Evolutionary conservation across 92 coral and sea anemone species (phyloP), one percentile per base, ranked within the genome.

Genomic region (Hydrozoanthus gracilis): DNA sequence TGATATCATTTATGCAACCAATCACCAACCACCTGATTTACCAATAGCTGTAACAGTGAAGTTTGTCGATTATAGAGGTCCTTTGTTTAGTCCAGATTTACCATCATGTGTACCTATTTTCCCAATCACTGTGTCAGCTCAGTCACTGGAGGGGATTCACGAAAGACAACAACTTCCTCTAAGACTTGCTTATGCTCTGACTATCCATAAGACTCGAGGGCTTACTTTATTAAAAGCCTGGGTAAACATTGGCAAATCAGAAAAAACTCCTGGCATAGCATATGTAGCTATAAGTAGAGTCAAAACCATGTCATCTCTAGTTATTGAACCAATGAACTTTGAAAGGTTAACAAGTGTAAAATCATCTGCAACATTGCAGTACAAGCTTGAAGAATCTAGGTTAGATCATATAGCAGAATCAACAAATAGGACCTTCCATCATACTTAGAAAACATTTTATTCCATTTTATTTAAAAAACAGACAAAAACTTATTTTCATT

Each of bases 1-100:
- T 64, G 70, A n/a, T 64, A 64, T 64, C 70, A 64, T 64, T 64
- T 64, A 64, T 64, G 70, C 70, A 64, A 64, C 70, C 70, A 64
- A 64, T n/a, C n/a, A n/a, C n/a, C n/a, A n/a, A n/a, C 70, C 70
- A 64, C 70, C 70, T 0, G 35, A 65, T 65, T 14, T 14, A 6
- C 70, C 27, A 0, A 0, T 65, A 65, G 70, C 35, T 65, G 70
- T 65, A 5, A n/a, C n/a, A 65, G 70, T 65, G 35, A 65, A 65
- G 16, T 65, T 65, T 15, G 70, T 6, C n/a, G 70, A 65, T 15
- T 65, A 65, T 65, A 65, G 70, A 65, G 70, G 70, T 16, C 70
- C 70, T 13, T 65, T 39, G 35, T 65, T 15, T 65, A 5, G 70
- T 65, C 0, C 39, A 65, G 70, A 65, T 6, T 15, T 65, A 65